Base-by-base conservation (phyloP, 2,113 vertebrate species). In the Psettodes erumei region DNA sequence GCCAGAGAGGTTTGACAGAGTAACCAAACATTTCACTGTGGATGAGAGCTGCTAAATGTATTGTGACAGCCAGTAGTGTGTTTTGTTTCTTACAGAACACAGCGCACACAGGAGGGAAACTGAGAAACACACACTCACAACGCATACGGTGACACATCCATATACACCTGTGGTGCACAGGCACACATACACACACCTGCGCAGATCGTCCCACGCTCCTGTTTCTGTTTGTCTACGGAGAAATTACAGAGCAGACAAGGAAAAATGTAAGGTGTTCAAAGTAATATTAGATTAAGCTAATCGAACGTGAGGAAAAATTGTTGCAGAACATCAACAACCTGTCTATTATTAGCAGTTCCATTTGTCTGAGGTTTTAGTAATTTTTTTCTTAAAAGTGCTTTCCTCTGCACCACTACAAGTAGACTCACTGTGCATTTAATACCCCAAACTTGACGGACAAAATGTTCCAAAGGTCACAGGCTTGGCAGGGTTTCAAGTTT, bases 211-310 rank as follows among this genome's bases (percentile, higher is more conserved):
- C 38, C 54, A 40, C 62, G 25, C 47, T 54, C 33, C 10, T 37
- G 19, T 25, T 60, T 71, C 32, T 71, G 35, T 58, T 76, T 48
- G 53, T 82, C 83, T 76, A 53, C 38, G 66, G 70, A 75, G 68
- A 90, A 90, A 85, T 89, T 83, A 87, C 45, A 66, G 71, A 15
- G 56, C 40, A 90, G 89, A 93, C 91, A 89, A 84, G 93, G 84
- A 92, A 91, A 91, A 90, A 91, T 90, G 87, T 87, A 84, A 81
- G 80, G 81, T 89, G 85, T 91, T 91, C 87, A 86, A 84, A 89
- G 81, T 71, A 84, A 85, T 88, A 90, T 90, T 85, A 85, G 71
- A 92, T 92, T 90, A 90, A 85, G 78, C 79, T 89, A 91, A 92
- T 91, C 32, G 42, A 87, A 89, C 90, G 40, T 88, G 80, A 87